Evolutionary conservation across 1,140 invertebrate genomes (phyloP).

Genomic region (Nixonia krombeini): DNA sequence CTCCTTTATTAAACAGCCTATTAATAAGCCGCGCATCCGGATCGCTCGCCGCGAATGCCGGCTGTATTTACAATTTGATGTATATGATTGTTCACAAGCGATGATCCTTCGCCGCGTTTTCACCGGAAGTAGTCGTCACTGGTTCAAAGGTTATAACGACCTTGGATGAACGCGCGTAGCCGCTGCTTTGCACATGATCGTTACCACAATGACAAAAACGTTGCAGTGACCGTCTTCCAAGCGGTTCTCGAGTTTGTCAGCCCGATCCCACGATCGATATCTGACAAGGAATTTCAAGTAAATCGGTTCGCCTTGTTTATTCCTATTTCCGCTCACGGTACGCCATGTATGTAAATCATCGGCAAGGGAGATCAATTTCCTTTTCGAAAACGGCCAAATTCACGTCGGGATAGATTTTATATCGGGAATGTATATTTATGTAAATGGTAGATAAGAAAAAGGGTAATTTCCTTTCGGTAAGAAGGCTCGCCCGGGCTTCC

Average conservation of each 20-base stretch:
- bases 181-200: conserved; percentile 25
- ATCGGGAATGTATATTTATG: not conserved
- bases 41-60: not conserved
- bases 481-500: too few relatives aligned
- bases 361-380: too few relatives aligned
- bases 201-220: conserved; percentile 27
- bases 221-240: conserved; percentile 11
- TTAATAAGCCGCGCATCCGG: too few relatives aligned
- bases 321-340: too few relatives aligned
- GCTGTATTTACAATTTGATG: conserved; percentile 47
- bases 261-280: not conserved
- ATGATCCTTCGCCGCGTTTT: conserved; percentile 11
- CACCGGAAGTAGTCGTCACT: conserved; percentile 48
- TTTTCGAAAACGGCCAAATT: too few relatives aligned
- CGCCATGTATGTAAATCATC: not conserved
- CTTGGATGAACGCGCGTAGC: conserved; percentile 17
- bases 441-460: not conserved
- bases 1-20: too few relatives aligned
- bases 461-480: not conserved
- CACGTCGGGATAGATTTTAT: not conserved
- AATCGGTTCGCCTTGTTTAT: not conserved
- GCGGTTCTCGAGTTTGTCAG: conserved; percentile 25
- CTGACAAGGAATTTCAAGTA: conserved; percentile 1
- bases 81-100: conserved; percentile 14
- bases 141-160: conserved; percentile 52